Conservation (phyloP, 2,797 vertebrate genomes). For the Gorsachius magnificus region DNA sequence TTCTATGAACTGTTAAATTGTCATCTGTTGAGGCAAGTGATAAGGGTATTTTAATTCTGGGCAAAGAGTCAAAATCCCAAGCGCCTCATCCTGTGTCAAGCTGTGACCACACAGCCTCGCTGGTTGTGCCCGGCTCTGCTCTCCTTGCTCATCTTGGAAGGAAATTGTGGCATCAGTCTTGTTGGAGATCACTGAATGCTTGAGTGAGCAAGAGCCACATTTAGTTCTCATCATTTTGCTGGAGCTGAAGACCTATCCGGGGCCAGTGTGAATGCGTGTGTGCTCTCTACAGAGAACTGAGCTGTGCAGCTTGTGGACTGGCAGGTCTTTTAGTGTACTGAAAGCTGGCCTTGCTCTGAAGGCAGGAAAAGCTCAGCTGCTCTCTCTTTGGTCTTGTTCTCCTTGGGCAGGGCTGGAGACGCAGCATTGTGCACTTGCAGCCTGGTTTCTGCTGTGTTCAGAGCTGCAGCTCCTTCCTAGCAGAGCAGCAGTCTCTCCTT, state of each 20-base stretch:
- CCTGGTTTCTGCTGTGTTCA: neutral
- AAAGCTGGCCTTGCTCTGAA: neutral
- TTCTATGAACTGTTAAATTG: neutral
- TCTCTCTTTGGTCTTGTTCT: neutral
- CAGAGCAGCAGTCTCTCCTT: neutral
- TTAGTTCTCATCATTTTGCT: neutral
- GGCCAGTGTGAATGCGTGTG: neutral
- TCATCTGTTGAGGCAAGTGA: neutral
- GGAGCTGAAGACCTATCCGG: neutral
- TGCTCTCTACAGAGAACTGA: neutral
- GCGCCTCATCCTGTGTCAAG: neutral
- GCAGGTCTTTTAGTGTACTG: neutral
- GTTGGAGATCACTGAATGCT: neutral
- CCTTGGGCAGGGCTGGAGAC: neutral
- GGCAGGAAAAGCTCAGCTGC: neutral
- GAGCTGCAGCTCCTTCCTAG: neutral
- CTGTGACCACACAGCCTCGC: neutral
- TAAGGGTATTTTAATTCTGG: neutral
- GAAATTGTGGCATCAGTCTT: neutral
- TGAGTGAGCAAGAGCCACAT: neutral
- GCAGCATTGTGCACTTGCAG: neutral
- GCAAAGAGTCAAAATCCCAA: neutral
- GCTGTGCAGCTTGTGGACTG: neutral
- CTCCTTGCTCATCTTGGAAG: neutral
- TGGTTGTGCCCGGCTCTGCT: neutral